These are phyloP conservation scores for Triplophysa bombifrons DNA, from an alignment of 2,797 vertebrate species.

Conservation along the genomic window DNA sequence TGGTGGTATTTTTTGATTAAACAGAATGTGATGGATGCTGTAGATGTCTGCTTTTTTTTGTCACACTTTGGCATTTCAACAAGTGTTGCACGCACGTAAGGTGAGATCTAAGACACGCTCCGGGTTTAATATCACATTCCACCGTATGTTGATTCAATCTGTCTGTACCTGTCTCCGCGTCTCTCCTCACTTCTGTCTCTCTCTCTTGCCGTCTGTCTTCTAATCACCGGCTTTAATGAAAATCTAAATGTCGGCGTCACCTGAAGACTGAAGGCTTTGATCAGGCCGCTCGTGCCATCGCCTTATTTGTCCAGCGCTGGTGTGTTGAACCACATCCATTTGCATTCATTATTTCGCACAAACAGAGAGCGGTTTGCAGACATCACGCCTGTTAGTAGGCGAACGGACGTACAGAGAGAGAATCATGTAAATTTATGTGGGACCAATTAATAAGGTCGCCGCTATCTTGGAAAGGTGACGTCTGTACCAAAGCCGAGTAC, in stretches of 20 bases:
- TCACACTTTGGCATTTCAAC: background rate
- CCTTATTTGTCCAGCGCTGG: slow-evolving; percentile 54
- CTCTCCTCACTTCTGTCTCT: slow-evolving; percentile 47
- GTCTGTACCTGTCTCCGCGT: slow-evolving; percentile 10
- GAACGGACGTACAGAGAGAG: slow-evolving; percentile 17
- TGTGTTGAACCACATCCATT: slow-evolving; percentile 49
- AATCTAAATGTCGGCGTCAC: slow-evolving; percentile 56
- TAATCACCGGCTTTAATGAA: slow-evolving; percentile 67
- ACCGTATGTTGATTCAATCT: slow-evolving; percentile 46
- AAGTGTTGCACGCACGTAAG: slow-evolving; percentile 38
- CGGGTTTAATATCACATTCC: slow-evolving; percentile 46
- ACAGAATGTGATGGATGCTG: slow-evolving; percentile 10
- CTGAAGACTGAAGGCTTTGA: slow-evolving; percentile 61
- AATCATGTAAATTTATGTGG: slow-evolving; percentile 17
- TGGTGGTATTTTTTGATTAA: background rate
- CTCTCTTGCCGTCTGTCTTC: slow-evolving; percentile 50
- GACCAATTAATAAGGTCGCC: slow-evolving; percentile 20
- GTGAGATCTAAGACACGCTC: slow-evolving; percentile 7
- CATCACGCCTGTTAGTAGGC: slow-evolving; percentile 18
- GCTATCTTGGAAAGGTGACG: slow-evolving; percentile 15
- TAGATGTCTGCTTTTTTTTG: background rate
- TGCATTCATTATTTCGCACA: slow-evolving; percentile 41
- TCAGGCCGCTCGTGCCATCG: slow-evolving; percentile 44
- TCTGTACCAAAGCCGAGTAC: background rate
- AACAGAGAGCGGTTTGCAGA: slow-evolving; percentile 1